phyloP scores from a whole-genome alignment of 2,113 vertebrate genomes.

The Eulacestoma nigropectus region DNA sequence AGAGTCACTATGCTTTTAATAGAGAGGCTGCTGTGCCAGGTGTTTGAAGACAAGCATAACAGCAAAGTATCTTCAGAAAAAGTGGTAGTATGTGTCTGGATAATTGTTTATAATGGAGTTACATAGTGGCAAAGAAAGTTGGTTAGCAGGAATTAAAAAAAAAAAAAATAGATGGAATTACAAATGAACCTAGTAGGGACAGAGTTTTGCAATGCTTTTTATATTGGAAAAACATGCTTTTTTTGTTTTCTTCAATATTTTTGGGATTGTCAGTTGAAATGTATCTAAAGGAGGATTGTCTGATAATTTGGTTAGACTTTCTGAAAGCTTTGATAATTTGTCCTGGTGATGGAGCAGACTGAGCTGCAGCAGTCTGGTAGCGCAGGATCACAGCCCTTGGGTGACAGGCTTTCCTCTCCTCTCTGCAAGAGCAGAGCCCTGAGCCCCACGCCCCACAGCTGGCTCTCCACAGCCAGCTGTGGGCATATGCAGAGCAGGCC shows the following conservation, averaged over 20 bases:
- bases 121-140: neutral
- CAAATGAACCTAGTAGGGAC: neutral
- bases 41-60: neutral
- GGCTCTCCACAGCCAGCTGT: neutral
- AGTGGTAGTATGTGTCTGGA: neutral
- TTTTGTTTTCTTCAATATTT: neutral
- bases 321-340: neutral
- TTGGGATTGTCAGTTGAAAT: neutral
- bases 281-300: neutral
- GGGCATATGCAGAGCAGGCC: neutral
- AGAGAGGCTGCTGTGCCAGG: neutral
- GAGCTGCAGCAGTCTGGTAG: neutral
- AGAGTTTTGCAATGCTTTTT: neutral
- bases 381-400: fast-evolving
- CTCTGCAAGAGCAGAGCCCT: neutral
- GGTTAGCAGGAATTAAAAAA: neutral
- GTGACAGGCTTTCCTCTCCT: neutral
- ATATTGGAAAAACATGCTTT: neutral
- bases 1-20: neutral
- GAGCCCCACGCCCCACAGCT: neutral
- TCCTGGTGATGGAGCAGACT: neutral
- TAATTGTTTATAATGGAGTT: neutral
- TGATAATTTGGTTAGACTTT: neutral
- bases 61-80: neutral
- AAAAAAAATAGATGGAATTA: neutral